phyloP scores from a whole-genome alignment of 2,888 invertebrate species.

The Spatulosminthurus flaviceps region DNA sequence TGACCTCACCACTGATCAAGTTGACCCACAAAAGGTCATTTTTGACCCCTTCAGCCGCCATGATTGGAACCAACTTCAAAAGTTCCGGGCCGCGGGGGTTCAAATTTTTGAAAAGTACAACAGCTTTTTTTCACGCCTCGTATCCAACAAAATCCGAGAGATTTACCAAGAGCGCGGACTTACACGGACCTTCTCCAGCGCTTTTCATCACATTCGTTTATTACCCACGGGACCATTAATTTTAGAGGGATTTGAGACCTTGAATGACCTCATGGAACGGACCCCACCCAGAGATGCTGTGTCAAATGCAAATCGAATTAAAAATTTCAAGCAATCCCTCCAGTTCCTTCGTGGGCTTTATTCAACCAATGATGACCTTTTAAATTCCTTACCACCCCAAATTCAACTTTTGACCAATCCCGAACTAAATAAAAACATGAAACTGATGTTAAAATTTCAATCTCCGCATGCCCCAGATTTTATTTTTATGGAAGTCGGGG shows the following conservation, averaged over 20 bases:
- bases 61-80: constrained; percentile 29
- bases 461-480: background rate
- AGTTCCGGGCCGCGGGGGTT: constrained; percentile 23
- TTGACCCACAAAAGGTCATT: background rate
- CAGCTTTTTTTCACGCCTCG: background rate
- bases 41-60: constrained; percentile 21
- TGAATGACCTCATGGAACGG: constrained; percentile 13
- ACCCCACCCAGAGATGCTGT: constrained; percentile 5
- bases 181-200: background rate
- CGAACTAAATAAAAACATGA: constrained; percentile 23
- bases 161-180: constrained; percentile 7
- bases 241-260: constrained; percentile 29
- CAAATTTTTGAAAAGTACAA: constrained; percentile 19
- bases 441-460: constrained; percentile 25
- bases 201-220: constrained; percentile 21
- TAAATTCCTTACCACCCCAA: constrained; percentile 21
- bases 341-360: constrained; percentile 32
- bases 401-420: constrained; percentile 36
- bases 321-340: constrained; percentile 22
- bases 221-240: constrained; percentile 34
- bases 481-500: constrained; percentile 32
- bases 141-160: background rate
- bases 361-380: background rate
- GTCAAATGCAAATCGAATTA: background rate
- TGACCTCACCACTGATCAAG: background rate